A percentile compares a stretch with the other conserved stretches of the same genome.
phyloP scores from a whole-genome alignment of 2,888 invertebrate genomes.

The Caenorhabditis virilis region DNA sequence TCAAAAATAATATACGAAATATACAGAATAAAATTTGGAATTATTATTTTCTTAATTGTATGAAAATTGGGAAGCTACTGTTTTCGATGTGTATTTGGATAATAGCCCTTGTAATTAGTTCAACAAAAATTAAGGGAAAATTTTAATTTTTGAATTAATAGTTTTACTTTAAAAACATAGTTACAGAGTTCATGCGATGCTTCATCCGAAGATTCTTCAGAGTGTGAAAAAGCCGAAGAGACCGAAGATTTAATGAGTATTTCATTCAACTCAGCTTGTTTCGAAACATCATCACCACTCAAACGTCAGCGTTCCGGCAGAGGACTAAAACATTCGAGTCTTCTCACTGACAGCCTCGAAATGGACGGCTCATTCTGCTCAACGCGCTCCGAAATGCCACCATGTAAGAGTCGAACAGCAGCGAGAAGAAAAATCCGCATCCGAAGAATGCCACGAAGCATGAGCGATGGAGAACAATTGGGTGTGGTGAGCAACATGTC shows the following conservation, averaged over 20 bases:
- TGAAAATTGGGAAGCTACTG: no score
- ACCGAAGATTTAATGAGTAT: conserved; percentile 39
- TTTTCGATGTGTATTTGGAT: no score
- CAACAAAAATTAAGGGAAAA: no score
- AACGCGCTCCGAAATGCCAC: conserved; percentile 51
- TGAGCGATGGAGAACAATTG: conserved; percentile 62
- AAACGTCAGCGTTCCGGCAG: conserved; percentile 33
- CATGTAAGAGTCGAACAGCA: conserved; percentile 31
- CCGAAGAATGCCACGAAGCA: conserved; percentile 51
- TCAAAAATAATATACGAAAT: no score
- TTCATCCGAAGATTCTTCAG: conserved; percentile 57
- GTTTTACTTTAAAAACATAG: no score
- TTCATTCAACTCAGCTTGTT: conserved; percentile 42
- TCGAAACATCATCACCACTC: conserved; percentile 32
- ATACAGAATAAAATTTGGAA: no score
- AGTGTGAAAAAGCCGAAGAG: conserved; percentile 31
- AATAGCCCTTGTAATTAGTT: no score
- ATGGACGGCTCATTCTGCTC: conserved; percentile 58
- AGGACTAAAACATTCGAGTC: conserved; percentile 27
- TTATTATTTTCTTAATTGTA: no score
- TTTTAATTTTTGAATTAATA: no score
- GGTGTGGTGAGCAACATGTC: conserved; percentile 28
- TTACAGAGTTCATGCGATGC: conserved; percentile 58
- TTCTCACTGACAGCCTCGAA: conserved; percentile 40
- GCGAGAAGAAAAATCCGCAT: conserved; percentile 40